A percentile compares a stretch with the other conserved stretches of the same genome.
These are phyloP conservation scores for Malacoctenus gilli DNA, from an alignment of 2,797 vertebrate genomes.

Conservation along the genomic window DNA sequence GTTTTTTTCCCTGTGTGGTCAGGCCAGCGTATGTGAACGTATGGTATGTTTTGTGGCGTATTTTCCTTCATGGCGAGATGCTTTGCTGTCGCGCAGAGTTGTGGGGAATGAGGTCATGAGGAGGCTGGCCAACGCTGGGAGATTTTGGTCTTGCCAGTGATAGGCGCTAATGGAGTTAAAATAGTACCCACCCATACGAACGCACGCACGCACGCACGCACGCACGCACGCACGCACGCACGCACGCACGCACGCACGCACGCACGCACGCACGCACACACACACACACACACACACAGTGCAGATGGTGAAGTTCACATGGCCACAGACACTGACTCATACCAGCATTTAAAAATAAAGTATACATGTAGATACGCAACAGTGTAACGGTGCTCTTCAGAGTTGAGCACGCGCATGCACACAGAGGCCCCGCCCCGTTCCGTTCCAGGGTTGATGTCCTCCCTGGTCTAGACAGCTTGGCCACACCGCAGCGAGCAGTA, in stretches of 20 bases:
- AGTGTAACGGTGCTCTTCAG: not conserved
- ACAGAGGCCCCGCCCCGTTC: conserved; percentile 19
- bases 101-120: conserved; percentile 13
- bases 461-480: conserved; percentile 53
- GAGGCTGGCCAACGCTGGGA: conserved; percentile 22
- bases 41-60: conserved; percentile 7
- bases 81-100: conserved; percentile 19
- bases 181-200: conserved; percentile 1
- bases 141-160: conserved; percentile 22
- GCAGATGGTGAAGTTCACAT: not conserved
- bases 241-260: not conserved
- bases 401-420: conserved; percentile 7
- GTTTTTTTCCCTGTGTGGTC: conserved; percentile 26
- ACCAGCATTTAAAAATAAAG: not conserved
- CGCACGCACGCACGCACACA: not conserved
- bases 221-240: not conserved
- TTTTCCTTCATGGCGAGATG: conserved; percentile 20
- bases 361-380: conserved; percentile 5
- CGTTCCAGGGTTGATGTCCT: conserved; percentile 25
- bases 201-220: not conserved
- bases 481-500: conserved; percentile 55
- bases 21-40: conserved; percentile 3
- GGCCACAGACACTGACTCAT: conserved; percentile 16
- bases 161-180: conserved; percentile 28
- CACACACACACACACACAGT: not conserved